phyloP scores from a whole-genome alignment of 2,797 vertebrate genomes.

The Platalea minor region DNA sequence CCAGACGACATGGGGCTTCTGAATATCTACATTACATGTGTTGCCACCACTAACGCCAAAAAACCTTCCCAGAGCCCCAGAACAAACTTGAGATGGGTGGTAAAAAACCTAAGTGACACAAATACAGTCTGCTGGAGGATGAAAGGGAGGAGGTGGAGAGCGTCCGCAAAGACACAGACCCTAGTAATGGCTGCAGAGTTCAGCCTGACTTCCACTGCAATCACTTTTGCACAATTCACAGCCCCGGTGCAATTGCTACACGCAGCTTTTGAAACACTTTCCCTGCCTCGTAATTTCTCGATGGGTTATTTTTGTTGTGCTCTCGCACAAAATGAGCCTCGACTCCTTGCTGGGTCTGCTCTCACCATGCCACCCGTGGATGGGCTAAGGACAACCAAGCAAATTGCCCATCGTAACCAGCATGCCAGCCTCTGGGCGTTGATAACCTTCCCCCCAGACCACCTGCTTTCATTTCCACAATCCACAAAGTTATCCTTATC shows the following conservation, averaged over 20 bases:
- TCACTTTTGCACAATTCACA: neutral
- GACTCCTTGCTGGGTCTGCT: neutral
- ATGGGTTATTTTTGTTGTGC: neutral
- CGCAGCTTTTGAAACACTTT: neutral
- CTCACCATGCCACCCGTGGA: accelerated
- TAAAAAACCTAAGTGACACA: neutral
- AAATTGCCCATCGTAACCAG: neutral
- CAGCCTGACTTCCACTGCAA: neutral
- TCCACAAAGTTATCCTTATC: neutral
- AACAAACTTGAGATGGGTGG: neutral
- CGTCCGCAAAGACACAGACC: neutral
- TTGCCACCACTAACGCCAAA: accelerated
- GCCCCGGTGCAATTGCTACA: neutral
- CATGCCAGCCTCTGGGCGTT: accelerated
- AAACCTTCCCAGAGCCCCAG: neutral
- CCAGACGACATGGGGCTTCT: neutral
- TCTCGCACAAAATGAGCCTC: neutral
- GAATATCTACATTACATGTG: neutral
- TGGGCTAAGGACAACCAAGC: neutral
- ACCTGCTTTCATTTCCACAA: neutral
- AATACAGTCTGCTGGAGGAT: neutral
- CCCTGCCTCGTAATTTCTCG: neutral
- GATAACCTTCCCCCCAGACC: neutral
- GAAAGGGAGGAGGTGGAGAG: neutral
- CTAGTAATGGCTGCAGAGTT: neutral